phyloP scores from a whole-genome alignment of 2,113 vertebrate genomes.

The Psilopsiagon aymara region DNA sequence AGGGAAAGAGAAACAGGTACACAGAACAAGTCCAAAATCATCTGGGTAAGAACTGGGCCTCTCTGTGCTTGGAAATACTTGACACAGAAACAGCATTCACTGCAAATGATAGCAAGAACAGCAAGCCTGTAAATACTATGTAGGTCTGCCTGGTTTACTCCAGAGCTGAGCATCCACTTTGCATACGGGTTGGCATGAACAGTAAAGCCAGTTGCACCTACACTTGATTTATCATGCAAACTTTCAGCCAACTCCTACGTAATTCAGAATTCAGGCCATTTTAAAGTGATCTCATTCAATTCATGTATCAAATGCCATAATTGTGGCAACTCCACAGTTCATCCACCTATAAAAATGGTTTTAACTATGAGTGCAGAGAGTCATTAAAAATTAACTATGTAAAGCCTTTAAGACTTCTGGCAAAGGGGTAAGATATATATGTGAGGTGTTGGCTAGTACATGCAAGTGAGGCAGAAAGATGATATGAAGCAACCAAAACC shows the following conservation, averaged over 20 bases:
- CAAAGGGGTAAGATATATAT: not conserved
- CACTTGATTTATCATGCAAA: not conserved
- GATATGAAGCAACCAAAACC: not conserved
- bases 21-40: not conserved
- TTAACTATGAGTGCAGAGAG: not conserved
- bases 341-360: not conserved
- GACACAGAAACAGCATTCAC: fast-evolving
- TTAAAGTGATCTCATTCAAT: not conserved
- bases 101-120: not conserved
- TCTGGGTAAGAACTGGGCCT: not conserved
- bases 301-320: not conserved
- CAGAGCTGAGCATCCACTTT: not conserved
- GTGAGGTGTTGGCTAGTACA: not conserved
- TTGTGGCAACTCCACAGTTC: not conserved
- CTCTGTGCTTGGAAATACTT: not conserved
- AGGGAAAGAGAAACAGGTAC: not conserved
- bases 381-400: not conserved
- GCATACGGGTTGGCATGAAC: not conserved
- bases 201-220: not conserved
- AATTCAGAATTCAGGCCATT: not conserved
- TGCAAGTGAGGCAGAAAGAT: not conserved
- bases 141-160: not conserved
- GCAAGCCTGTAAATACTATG: not conserved
- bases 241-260: not conserved
- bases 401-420: not conserved